Evolutionary conservation across 2,888 invertebrate species (phyloP), one percentile per base, ranked within the genome.

Genomic region (Drosophila neutralis): DNA sequence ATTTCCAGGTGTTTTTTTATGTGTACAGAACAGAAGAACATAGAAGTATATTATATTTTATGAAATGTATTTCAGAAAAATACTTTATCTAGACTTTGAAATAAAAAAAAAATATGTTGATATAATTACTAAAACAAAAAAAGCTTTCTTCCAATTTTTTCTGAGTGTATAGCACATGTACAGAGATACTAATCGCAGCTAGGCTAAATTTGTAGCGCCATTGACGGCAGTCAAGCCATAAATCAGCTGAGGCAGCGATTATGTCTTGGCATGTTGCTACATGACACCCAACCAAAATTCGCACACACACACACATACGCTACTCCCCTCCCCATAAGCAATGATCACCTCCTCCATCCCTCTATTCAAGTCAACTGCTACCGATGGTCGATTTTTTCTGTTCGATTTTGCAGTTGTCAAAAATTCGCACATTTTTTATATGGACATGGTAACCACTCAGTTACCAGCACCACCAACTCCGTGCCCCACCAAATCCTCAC

Each of bases 341-440:
- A 24, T 24, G 15, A 45, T 15, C 18, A 54, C 3, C 24, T 6
- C 10, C 10, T 11, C 11, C n/a, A 7, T 8, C 7, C 2, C 11
- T 13, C 18, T 1, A 21, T 11, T 18, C 18, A 18, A 29, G 3
- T 21, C 21, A 8, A 33, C 35, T 45, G 31, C 38, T 36, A n/a
- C 27, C n/a, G 18, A 6, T 36, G 42, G 63, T 69, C 66, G 66
- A 63, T 18, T 51, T 29, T 18, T 18, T 33, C 4, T 21, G 69
- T 86, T 78, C 73, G 67, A 59, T 66, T 45, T 82, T 67, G 72
- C 74, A 89, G 79, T 83, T 86, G 84, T 87, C 82, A 79, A 83
- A 85, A 87, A 83, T 89, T 85, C 79, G 89, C 82, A 86, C 82
- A 89, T 89, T 75, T 74, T 77, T 71, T 63, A 57, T 52, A 38